These are phyloP conservation scores for Rhizoglyphus robini DNA, from an alignment of 1,140 invertebrate species.

Conservation along the genomic window DNA sequence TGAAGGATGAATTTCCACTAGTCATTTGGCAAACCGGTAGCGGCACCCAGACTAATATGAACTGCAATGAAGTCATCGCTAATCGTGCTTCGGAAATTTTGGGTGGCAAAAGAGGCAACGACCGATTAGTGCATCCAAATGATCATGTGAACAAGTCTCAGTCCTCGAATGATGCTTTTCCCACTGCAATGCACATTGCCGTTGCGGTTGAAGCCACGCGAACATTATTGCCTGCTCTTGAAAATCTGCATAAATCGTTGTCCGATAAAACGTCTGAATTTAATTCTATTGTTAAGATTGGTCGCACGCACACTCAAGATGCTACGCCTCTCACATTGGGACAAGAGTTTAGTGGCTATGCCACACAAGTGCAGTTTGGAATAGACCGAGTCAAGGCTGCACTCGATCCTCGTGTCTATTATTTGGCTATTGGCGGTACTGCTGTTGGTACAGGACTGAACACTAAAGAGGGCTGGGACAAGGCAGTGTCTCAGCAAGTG, in stretches of 20 bases:
- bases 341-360: slow-evolving; percentile 94
- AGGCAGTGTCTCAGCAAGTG: slow-evolving; percentile 76
- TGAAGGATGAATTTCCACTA: slow-evolving; percentile 92
- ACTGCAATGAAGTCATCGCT: slow-evolving; percentile 77
- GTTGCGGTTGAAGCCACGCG: slow-evolving; percentile 74
- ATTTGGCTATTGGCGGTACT: slow-evolving; percentile 77
- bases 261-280: slow-evolving; percentile 67
- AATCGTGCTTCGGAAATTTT: slow-evolving; percentile 92
- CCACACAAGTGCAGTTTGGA: slow-evolving; percentile 67
- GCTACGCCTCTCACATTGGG: slow-evolving; percentile 91
- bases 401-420: slow-evolving; percentile 61
- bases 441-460: slow-evolving; percentile 96
- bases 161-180: slow-evolving; percentile 98
- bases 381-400: slow-evolving; percentile 71
- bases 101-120: slow-evolving; percentile 68
- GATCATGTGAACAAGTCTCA: slow-evolving; percentile 92
- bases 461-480: slow-evolving; percentile 56
- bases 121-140: slow-evolving; percentile 92
- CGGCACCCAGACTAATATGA: slow-evolving; percentile 99
- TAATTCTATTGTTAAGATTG: slow-evolving; percentile 86
- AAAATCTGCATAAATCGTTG: slow-evolving; percentile 57
- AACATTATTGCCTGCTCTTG: slow-evolving; percentile 63
- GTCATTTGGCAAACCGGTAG: slow-evolving; percentile 98
- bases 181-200: slow-evolving; percentile 97
- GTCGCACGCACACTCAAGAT: slow-evolving; percentile 65